Base-by-base conservation (phyloP, 37 sponge, comb jelly and placozoan genomes). In the Cladorhizidae sp. region DNA sequence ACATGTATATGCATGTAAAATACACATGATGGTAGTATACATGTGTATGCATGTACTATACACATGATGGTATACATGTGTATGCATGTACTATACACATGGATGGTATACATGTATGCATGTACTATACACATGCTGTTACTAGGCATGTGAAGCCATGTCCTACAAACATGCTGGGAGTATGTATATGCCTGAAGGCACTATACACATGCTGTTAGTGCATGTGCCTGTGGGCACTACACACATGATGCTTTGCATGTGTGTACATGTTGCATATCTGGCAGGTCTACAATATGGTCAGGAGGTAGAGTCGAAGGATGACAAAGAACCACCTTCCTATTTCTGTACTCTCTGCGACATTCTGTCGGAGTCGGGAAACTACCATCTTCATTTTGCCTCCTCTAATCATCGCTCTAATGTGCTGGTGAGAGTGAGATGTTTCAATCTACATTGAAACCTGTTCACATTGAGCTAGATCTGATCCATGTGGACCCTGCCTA, bases 211-310 rank as follows among this genome's bases (percentile, higher is more conserved):
- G n/a, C n/a, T n/a, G n/a, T n/a, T n/a, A n/a, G n/a, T n/a, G n/a
- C n/a, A n/a, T n/a, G n/a, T n/a, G n/a, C n/a, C n/a, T n/a, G n/a
- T n/a, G n/a, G n/a, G n/a, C n/a, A n/a, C n/a, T n/a, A 11, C 32
- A 17, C 31, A 38, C 54, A 45, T 45, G 49, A 9, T 45, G 49
- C 5, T 45, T 5, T 9, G 8, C 49, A 45, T 45, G 49, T 45
- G 49, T 45, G 49, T 45, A 9, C 49, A 9, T 45, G 8, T 5
- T 45, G 49, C 49, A 45, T 9, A 45, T 45, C 49, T 45, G 15
- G 62, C 75, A 84, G 77, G 84, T 32, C 31, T 84, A 33, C 54
- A 70, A 40, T 76, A 84, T 76, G 84, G 70, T 20, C 74, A 64
- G 62, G 83, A 82, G 54, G 31, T 74, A 2, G 83, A 73, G 15